Evolutionary conservation across 2,888 invertebrate genomes (phyloP).

Genomic region (Laspeyria flexula): DNA sequence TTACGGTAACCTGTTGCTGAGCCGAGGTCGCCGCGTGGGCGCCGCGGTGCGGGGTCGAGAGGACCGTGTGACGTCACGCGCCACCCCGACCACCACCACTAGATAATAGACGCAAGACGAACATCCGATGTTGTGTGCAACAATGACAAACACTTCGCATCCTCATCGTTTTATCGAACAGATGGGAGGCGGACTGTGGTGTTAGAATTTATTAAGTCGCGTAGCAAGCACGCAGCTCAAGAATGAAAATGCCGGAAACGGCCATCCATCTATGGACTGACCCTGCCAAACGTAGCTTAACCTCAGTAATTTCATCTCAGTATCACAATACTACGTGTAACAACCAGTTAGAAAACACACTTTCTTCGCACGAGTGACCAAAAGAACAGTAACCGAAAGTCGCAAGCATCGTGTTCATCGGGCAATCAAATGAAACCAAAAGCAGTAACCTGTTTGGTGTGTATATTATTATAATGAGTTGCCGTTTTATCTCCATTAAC

Average conservation of each 20-base stretch:
- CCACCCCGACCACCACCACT: background rate
- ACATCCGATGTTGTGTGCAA: background rate
- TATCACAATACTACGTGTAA: too few relatives aligned
- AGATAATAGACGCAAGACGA: background rate
- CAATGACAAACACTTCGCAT: too few relatives aligned
- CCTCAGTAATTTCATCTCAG: too few relatives aligned
- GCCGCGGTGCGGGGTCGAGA: slow-evolving; percentile 1
- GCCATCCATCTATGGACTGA: too few relatives aligned
- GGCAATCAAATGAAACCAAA: slow-evolving; percentile 10
- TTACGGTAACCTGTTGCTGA: slow-evolving; percentile 22
- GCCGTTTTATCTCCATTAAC: background rate
- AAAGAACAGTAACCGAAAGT: background rate
- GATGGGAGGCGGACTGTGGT: too few relatives aligned
- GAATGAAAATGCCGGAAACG: too few relatives aligned
- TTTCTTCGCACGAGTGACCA: background rate
- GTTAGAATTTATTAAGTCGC: too few relatives aligned
- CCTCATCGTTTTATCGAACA: too few relatives aligned
- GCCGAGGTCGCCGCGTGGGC: slow-evolving; percentile 4
- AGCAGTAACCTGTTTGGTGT: slow-evolving; percentile 4
- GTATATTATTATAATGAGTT: background rate
- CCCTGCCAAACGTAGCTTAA: too few relatives aligned
- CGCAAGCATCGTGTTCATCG: background rate
- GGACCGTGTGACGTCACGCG: slow-evolving; percentile 12
- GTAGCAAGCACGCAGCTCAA: too few relatives aligned
- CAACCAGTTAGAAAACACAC: background rate